Conservation (phyloP, 2,113 vertebrate genomes). For the Ancistrus triradiatus region DNA sequence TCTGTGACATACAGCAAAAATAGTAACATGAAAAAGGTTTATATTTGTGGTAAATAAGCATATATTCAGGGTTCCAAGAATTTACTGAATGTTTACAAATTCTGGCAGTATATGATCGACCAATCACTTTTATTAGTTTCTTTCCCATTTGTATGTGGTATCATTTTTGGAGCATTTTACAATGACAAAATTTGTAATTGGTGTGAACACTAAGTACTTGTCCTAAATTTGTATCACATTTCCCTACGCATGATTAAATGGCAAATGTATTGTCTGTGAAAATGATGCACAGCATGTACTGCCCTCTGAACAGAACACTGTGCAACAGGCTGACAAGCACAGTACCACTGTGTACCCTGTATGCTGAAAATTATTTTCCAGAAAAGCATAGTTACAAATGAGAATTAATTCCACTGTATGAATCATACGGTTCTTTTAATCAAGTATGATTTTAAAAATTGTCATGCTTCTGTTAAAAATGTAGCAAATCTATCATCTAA, state of each 20-base stretch:
- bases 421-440: slow-evolving; percentile 26
- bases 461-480: slow-evolving; percentile 21
- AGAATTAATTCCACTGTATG: not conserved
- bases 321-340: not conserved
- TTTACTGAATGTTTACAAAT: not conserved
- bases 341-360: slow-evolving; percentile 2
- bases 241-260: too few relatives aligned
- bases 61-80: not conserved
- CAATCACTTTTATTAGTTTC: too few relatives aligned
- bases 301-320: not conserved
- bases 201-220: not conserved
- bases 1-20: too few relatives aligned
- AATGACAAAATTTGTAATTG: not conserved
- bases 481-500: not conserved
- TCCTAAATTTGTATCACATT: not conserved
- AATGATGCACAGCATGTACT: too few relatives aligned
- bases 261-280: too few relatives aligned
- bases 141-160: slow-evolving; percentile 5
- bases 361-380: not conserved
- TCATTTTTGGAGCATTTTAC: not conserved
- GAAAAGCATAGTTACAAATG: not conserved
- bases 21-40: too few relatives aligned
- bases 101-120: not conserved
- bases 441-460: slow-evolving; percentile 10
- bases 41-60: not conserved